Base-by-base conservation (phyloP, 2,797 vertebrate genomes). In the Acanthis flammea region DNA sequence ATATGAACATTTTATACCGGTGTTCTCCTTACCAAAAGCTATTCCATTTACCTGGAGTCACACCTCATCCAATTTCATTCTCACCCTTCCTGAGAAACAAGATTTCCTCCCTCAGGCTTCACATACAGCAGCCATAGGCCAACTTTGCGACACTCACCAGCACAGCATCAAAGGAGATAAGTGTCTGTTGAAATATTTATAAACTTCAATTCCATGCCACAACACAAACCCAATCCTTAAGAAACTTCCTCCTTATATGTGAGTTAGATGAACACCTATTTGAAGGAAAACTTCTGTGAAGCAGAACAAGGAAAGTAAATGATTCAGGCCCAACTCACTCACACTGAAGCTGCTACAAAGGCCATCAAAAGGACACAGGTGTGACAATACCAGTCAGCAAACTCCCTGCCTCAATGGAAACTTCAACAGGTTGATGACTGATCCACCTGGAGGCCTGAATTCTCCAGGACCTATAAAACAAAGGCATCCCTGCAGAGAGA, bases 1-100 rank as follows among this genome's bases (percentile, higher is more conserved):
- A 31, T 21, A 58, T 28, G 13, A 94, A 23, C 4, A 19, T 84
- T 92, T 88, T 68, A 72, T 47, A 39, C 7, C 11, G 9, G 14
- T 28, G 15, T 70, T 94, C 19, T 24, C 58, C 19, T 72, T 81
- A 61, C 18, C 28, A 41, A 94, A 90, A 90, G 23, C 28, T 70
- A 39, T 37, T 84, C 22, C 47, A 21, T 60, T 67, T 66, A 94
- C 63, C 48, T 90, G 53, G 30, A 85, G 27, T 61, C 77, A 85
- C 71, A 76, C 24, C n/a, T 89, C 30, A 57, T 67, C 37, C 57
- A 74, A 54, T 84, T 94, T 85, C 22, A 77, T 77, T 80, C 83
- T 85, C 37, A 24, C 53, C 15, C 22, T 85, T 90, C 83, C 88
- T 71, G 74, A 85, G 83, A 63, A 96, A 86, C 77, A n/a, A 82